These are phyloP conservation scores for Acanthococcus lagerstroemiae DNA, from an alignment of 2,888 invertebrate species.

Conservation along the genomic window DNA sequence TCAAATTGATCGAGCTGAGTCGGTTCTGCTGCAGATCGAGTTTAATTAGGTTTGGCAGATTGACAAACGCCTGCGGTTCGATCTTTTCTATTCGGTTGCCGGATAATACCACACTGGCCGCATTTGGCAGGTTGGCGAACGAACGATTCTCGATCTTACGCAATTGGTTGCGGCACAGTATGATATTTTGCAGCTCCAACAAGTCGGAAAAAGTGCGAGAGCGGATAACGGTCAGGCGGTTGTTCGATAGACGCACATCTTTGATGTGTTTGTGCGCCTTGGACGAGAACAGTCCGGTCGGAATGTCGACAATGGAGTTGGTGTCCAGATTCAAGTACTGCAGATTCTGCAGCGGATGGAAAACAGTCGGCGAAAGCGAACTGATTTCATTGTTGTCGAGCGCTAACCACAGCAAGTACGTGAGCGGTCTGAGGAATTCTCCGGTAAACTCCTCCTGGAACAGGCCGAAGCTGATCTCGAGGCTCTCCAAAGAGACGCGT, in stretches of 20 bases:
- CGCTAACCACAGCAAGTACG: conserved; percentile 69
- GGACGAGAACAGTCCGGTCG: conserved; percentile 56
- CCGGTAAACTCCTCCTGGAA: conserved; percentile 69
- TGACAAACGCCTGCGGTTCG: conserved; percentile 60
- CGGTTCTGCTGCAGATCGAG: conserved; percentile 73
- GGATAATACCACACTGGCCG: conserved; percentile 71
- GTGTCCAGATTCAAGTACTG: conserved; percentile 78
- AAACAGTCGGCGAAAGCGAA: conserved; percentile 57
- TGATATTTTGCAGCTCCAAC: conserved; percentile 62
- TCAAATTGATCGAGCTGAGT: conserved; percentile 56
- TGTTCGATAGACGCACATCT: conserved; percentile 72
- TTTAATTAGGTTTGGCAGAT: conserved; percentile 63
- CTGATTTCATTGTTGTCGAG: conserved; percentile 80
- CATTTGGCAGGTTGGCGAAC: conserved; percentile 65
- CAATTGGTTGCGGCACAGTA: conserved; percentile 69
- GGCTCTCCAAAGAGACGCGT: conserved; percentile 62
- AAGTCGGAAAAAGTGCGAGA: conserved; percentile 61
- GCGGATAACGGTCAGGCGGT: conserved; percentile 59
- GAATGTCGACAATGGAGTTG: conserved; percentile 64
- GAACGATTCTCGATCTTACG: conserved; percentile 57
- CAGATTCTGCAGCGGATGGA: conserved; percentile 57
- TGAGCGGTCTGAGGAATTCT: conserved; percentile 61
- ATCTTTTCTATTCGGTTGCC: conserved; percentile 68
- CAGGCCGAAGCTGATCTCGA: conserved; percentile 78
- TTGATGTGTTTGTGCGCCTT: conserved; percentile 60